Base-by-base conservation (phyloP, 2,113 vertebrate genomes). In the Rana temporaria region DNA sequence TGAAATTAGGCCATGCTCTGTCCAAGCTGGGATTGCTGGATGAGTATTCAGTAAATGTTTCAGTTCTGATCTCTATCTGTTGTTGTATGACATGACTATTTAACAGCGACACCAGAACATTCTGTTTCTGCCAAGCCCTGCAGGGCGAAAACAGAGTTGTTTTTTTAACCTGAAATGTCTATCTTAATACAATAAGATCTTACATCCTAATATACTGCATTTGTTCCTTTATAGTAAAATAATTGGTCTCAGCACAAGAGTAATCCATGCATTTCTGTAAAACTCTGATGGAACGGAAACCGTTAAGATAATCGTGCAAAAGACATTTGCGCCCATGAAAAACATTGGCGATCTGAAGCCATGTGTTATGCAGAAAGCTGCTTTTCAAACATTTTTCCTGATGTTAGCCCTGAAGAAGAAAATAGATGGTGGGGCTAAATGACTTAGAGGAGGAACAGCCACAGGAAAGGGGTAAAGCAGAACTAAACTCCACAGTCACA, bases 51-150 rank as follows among this genome's bases (percentile, higher is more conserved):
- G 30, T 63, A 30, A 18, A 22, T 30, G 53, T 24, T 20, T 38
- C 11, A 68, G 78, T 57, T 32, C 55, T 60, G 78, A 70, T 70
- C 56, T 7, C 38, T 70, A 70, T 80, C 77, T 70, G 67, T 62
- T 70, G 34, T 48, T 80, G 78, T 80, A 68, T 71, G 32, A 59
- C 56, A 62, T 52, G 67, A 71, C 67, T 59, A 62, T 70, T 80
- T 70, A 70, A 57, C 34, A 80, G 30, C 26, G 66, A 70, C 56
- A 71, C 26, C 60, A 42, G 78, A 80, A 80, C 78, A 71, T 71
- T 68, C 67, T 70, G 78, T 80, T 63, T 80, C 67, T 52, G 34
- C 38, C 78, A 80, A 63, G 48, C 66, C 77, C 56, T 70, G 60
- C 24, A 42, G 78, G 55, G 67, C 16, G 24, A 26, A 71, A 38